Percentiles rank a stretch among this genome's conserved stretches.
Conservation (phyloP, 2,797 vertebrate genomes). For the Vespertilio murinus region DNA sequence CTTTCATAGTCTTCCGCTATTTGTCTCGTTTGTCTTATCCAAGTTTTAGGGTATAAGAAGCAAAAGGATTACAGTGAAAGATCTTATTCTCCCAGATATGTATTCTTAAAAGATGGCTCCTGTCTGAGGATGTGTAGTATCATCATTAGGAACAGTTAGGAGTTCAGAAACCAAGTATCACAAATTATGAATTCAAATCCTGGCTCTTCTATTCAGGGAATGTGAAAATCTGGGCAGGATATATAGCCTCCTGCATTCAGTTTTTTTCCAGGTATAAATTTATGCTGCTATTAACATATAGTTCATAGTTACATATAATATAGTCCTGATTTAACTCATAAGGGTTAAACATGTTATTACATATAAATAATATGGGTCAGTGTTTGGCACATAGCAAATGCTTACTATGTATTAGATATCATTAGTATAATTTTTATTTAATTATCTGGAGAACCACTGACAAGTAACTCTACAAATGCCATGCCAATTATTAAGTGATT, state of each 20-base stretch:
- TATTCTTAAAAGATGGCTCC: not conserved
- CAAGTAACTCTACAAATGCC: not conserved
- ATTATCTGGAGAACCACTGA: constrained; percentile 15
- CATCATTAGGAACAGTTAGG: not conserved
- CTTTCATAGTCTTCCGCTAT: not conserved
- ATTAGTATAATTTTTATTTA: not conserved
- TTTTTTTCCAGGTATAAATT: constrained; percentile 36
- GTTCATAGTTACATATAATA: not conserved
- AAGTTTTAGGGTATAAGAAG: not conserved
- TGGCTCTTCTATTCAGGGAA: not conserved
- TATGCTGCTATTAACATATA: not conserved
- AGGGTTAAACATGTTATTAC: not conserved
- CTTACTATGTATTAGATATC: not conserved
- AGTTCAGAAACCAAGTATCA: not conserved
- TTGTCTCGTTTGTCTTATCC: constrained; percentile 27
- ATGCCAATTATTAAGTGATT: not conserved
- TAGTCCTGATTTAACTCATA: constrained; percentile 32
- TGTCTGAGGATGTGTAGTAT: not conserved
- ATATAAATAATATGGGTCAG: not conserved
- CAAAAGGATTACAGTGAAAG: not conserved
- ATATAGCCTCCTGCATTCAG: not conserved
- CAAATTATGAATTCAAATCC: not conserved
- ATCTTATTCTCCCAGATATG: not conserved
- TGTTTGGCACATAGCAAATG: constrained; percentile 1
- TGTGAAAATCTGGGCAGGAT: not conserved